phyloP scores from a whole-genome alignment of 2,113 vertebrate genomes.

The Elaphurus davidianus region DNA sequence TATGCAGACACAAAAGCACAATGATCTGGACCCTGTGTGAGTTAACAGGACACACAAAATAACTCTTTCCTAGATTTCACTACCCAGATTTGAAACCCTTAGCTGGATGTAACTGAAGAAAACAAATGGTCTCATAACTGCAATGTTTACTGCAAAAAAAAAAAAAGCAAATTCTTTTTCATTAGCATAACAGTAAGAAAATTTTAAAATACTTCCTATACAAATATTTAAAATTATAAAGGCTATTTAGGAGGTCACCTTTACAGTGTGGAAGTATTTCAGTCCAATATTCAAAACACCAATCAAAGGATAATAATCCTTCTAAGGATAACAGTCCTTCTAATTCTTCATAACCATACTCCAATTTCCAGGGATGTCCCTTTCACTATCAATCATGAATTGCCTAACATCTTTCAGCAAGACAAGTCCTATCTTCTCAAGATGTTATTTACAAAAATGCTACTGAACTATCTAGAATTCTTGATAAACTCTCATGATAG shows the following conservation, averaged over 20 bases:
- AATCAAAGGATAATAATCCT: background rate
- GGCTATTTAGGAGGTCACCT: background rate
- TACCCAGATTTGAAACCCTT: conserved; percentile 13
- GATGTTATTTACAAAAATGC: conserved; percentile 10
- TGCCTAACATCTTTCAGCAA: background rate
- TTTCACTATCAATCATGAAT: background rate
- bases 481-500: background rate
- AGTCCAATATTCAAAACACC: background rate
- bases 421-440: background rate
- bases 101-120: background rate
- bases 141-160: background rate
- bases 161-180: conserved; percentile 2
- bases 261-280: background rate
- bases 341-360: background rate
- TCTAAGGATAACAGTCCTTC: background rate
- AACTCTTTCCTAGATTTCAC: background rate
- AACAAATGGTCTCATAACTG: conserved; percentile 18
- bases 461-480: background rate
- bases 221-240: background rate
- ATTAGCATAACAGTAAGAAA: background rate
- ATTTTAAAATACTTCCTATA: background rate
- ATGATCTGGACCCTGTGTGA: background rate
- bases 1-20: conserved; percentile 12
- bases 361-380: background rate
- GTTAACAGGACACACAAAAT: background rate